These are phyloP conservation scores for Buceros bicornis DNA, from an alignment of 2,797 vertebrate species.

Conservation along the genomic window DNA sequence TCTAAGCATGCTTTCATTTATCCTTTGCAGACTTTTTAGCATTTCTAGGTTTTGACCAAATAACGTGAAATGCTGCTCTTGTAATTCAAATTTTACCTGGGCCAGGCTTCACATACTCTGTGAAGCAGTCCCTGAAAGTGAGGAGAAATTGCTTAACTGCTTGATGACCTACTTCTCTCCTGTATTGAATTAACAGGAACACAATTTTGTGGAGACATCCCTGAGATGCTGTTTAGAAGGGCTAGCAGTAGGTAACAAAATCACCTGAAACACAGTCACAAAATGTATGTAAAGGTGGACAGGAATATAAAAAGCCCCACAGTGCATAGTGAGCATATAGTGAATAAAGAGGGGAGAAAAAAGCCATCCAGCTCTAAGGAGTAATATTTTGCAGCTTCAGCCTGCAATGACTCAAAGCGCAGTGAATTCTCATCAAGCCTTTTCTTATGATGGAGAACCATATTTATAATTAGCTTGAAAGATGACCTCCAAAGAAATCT, in stretches of 20 bases:
- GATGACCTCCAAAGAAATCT: neutral
- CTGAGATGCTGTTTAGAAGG: neutral
- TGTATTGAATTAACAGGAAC: neutral
- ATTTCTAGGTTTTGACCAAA: neutral
- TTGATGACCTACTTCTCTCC: neutral
- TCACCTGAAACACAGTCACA: neutral
- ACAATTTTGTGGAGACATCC: neutral
- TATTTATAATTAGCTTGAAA: neutral
- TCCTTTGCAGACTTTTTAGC: neutral
- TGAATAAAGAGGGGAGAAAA: neutral
- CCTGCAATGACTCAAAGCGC: neutral
- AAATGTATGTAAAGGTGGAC: neutral
- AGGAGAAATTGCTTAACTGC: neutral
- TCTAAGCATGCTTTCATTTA: neutral
- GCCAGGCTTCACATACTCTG: neutral
- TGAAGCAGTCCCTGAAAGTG: neutral
- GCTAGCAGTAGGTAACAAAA: neutral
- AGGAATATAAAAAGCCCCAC: neutral
- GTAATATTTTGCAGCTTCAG: neutral
- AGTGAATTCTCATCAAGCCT: neutral
- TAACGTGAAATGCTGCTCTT: neutral
- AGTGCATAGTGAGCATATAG: neutral
- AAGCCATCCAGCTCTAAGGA: neutral
- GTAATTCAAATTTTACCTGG: neutral
- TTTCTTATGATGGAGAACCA: neutral